phyloP scores from a whole-genome alignment of 2,888 invertebrate species.

The Plutella xylostella region DNA sequence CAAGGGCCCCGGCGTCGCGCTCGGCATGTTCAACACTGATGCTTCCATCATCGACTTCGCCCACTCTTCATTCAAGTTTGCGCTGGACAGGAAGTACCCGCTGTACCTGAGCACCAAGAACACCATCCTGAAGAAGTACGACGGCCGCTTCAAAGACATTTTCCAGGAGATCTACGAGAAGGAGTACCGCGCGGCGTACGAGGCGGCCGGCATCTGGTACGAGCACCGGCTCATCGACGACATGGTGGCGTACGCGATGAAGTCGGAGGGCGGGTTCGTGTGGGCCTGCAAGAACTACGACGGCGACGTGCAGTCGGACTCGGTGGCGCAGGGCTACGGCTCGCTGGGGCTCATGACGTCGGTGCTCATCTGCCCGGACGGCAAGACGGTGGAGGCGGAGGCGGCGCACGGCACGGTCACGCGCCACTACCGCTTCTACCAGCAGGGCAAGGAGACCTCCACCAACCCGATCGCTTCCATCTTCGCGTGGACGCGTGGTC shows the following conservation, averaged over 20 bases:
- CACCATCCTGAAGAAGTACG: conserved; percentile 95
- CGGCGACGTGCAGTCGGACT: conserved; percentile 98
- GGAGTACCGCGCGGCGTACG: conserved; percentile 87
- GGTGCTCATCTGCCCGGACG: conserved; percentile 96
- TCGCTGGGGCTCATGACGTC: conserved; percentile 99
- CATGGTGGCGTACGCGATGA: conserved; percentile 99
- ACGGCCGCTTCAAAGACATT: conserved; percentile 97
- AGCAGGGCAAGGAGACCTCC: conserved; percentile 97
- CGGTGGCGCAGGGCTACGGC: conserved; percentile 96
- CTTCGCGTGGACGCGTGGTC: conserved; percentile 97
- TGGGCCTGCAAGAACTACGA: conserved; percentile 99
- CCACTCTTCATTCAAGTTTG: conserved; percentile 92
- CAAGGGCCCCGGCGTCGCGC: conserved; percentile 89
- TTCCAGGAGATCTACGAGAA: conserved; percentile 95
- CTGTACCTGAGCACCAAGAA: conserved; percentile 97
- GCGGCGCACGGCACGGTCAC: conserved; percentile 99
- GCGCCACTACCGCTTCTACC: conserved; percentile 88
- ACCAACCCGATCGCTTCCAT: conserved; percentile 99
- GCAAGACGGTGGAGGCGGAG: conserved; percentile 97
- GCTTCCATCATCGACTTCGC: conserved; percentile 95
- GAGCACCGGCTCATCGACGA: conserved; percentile 99
- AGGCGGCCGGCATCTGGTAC: conserved; percentile 93
- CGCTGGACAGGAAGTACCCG: conserved; percentile 86
- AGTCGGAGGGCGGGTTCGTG: conserved; percentile 98
- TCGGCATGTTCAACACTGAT: conserved; percentile 98